Evolutionary conservation across 2,797 vertebrate species (phyloP), one percentile per base, ranked within the genome.

Genomic region (Enteromius anoplus): DNA sequence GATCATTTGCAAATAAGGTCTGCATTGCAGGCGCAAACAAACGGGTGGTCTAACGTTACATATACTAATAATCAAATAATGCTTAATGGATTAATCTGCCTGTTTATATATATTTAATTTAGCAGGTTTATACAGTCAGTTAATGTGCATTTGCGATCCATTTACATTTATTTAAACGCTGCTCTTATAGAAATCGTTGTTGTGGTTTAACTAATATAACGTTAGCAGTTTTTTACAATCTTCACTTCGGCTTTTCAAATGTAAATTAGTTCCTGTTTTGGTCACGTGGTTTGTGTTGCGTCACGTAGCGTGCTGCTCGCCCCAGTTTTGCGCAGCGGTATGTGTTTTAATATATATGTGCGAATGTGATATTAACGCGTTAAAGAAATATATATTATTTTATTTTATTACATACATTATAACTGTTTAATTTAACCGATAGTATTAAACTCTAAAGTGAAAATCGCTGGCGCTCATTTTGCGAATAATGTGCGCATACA

Each of bases 241-340:
- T 58, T 72, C 62, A 53, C 45, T 12, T 65, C n/a, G 3, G 23
- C n/a, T 42, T 72, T 83, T 83, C 45, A 53, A 68, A 84, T 82
- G 70, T 62, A 60, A 78, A 79, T 60, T 47, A 62, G 21, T 89
- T 89, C 88, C 88, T 86, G 81, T 87, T 87, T 89, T 87, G 81
- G 84, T 81, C 49, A 64, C 45, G 51, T 66, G 66, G 32, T 75
- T 53, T 8, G 60, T 45, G 47, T 45, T 26, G 69, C 86, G 86
- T 88, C 83, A 86, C 77, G 73, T n/a, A 11, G 34, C 19, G 66
- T 70, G 69, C 9, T 68, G 12, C 64, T 53, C 34, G 40, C 34
- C 32, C 29, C 15, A 0, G 45, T 69, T 73, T 82, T 66, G 42
- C 75, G 76, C 83, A 75, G 65, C 15, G 5, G 3, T 47, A 0